Percentiles rank a stretch among this genome's conserved stretches.
Conservation (phyloP, 37 sponge, comb jelly and placozoan species). For the Dysidea cf. avara region DNA sequence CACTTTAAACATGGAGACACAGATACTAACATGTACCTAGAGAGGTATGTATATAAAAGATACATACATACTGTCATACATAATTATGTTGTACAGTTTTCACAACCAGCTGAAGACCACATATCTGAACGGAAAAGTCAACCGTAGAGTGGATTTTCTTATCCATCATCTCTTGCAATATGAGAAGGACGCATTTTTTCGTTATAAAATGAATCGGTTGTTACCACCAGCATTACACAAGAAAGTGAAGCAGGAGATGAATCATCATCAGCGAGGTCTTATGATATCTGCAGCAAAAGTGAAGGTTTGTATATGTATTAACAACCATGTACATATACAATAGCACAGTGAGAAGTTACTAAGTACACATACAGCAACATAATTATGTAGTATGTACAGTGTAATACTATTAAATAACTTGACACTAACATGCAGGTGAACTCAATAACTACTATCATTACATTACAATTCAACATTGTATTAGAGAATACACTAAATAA, state of each 20-base stretch:
- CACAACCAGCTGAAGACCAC: conserved; percentile 34
- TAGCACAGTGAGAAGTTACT: no score
- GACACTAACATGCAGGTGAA: no score
- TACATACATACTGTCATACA: no score
- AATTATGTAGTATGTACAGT: no score
- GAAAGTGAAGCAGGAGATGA: conserved; percentile 3
- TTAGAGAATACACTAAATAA: no score
- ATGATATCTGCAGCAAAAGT: background rate
- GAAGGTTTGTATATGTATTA: no score
- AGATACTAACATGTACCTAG: conserved; percentile 25
- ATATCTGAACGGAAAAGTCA: conserved; percentile 34
- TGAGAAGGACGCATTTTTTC: conserved; percentile 36
- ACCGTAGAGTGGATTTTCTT: conserved; percentile 29
- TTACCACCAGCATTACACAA: conserved; percentile 2
- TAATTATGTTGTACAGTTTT: conserved; percentile 28
- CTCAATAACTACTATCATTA: no score
- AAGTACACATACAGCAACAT: no score
- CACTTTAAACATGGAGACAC: conserved; percentile 36
- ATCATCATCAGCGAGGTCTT: conserved; percentile 11
- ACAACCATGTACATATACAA: no score
- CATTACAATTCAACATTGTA: no score
- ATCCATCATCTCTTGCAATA: conserved; percentile 17
- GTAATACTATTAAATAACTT: no score
- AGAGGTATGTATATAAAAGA: background rate
- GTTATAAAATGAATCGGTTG: conserved; percentile 4